Conservation (phyloP, 2,888 invertebrate species). For the Rhagonycha lutea region DNA sequence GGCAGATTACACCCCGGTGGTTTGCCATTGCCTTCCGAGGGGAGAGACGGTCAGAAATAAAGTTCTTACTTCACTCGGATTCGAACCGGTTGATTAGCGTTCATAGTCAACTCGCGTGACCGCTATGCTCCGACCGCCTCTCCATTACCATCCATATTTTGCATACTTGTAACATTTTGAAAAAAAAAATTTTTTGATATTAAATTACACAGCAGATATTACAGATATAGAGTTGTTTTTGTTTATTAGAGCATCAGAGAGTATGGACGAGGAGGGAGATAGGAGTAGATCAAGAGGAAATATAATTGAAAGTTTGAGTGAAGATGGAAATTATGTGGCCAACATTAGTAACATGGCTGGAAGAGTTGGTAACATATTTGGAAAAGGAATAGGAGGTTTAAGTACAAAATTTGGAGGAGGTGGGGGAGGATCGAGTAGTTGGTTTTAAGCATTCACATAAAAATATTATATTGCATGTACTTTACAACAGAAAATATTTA, state of each 20-base stretch:
- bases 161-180: no score
- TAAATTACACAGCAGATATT: background rate
- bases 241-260: slow-evolving; percentile 45
- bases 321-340: slow-evolving; percentile 73
- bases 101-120: no score
- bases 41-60: no score
- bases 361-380: slow-evolving; percentile 86
- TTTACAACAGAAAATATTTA: slow-evolving; percentile 13
- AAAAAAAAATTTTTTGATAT: no score
- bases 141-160: no score
- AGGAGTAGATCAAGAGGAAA: slow-evolving; percentile 64
- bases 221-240: background rate
- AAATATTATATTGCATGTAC: slow-evolving; percentile 15
- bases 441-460: slow-evolving; percentile 65
- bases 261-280: slow-evolving; percentile 64
- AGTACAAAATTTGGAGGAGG: slow-evolving; percentile 87
- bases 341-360: slow-evolving; percentile 86
- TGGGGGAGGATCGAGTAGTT: slow-evolving; percentile 81
- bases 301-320: slow-evolving; percentile 66
- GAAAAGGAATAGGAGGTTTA: slow-evolving; percentile 87
- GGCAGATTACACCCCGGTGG: no score
- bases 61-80: no score
- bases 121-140: no score
- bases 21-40: no score
- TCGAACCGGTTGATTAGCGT: no score